These are phyloP conservation scores for Xylocopa sonorina DNA, from an alignment of 1,140 invertebrate species.

Conservation along the genomic window DNA sequence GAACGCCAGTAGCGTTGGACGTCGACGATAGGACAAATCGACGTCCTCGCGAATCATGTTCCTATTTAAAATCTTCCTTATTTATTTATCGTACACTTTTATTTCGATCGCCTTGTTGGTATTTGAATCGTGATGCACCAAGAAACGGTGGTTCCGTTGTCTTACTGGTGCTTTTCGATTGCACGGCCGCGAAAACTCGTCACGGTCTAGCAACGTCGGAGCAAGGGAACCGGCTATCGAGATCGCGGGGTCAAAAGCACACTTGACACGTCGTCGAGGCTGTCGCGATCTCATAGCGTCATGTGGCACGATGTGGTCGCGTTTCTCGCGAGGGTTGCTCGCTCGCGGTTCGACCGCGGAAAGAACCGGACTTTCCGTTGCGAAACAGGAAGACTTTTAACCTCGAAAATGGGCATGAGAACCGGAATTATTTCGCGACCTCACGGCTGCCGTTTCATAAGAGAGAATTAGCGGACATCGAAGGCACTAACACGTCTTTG, in stretches of 20 bases:
- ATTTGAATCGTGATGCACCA: background rate
- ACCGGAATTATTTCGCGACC: slow-evolving; percentile 16
- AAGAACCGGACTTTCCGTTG: slow-evolving; percentile 17
- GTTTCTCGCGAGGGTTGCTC: slow-evolving; percentile 19
- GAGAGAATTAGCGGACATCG: background rate
- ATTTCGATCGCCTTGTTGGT: background rate
- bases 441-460: background rate
- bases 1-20: too few species aligned
- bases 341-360: background rate
- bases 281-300: background rate
- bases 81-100: too few species aligned
- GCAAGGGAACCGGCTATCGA: background rate
- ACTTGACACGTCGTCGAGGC: slow-evolving; percentile 11
- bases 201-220: background rate
- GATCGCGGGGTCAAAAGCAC: slow-evolving; percentile 23
- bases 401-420: slow-evolving; percentile 5
- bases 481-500: background rate
- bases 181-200: background rate
- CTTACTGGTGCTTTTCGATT: too few species aligned
- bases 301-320: background rate
- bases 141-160: background rate
- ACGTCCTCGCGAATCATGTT: too few species aligned
- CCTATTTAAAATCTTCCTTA: too few species aligned
- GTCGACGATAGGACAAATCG: too few species aligned
- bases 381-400: slow-evolving; percentile 20